Conservation (phyloP, 2,113 vertebrate species). For the Marmota flaviventris region DNA sequence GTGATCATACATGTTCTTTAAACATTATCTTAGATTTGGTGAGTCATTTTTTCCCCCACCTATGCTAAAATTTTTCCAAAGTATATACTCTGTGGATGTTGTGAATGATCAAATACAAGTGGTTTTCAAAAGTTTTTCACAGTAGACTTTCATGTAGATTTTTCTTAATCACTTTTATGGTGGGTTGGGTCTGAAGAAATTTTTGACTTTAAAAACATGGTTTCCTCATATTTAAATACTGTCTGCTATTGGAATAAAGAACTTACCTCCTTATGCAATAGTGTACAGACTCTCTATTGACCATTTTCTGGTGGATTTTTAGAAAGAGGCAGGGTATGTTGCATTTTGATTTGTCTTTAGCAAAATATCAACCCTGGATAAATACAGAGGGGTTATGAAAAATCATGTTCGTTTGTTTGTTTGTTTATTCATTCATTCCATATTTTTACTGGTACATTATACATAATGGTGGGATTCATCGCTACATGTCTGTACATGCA, state of each 20-base stretch:
- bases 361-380: neutral
- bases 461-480: no score
- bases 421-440: no score
- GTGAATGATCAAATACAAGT: constrained; percentile 30
- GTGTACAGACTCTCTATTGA: neutral
- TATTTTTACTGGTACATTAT: no score
- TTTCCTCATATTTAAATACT: neutral
- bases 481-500: no score
- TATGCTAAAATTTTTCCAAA: neutral
- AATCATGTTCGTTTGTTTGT: neutral
- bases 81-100: neutral
- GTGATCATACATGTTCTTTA: neutral
- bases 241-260: neutral
- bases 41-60: neutral
- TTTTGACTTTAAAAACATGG: neutral
- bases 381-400: neutral
- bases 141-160: neutral
- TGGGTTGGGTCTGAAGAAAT: constrained; percentile 8
- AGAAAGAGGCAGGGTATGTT: constrained; percentile 29
- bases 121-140: constrained; percentile 23
- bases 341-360: constrained; percentile 51
- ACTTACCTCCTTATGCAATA: neutral
- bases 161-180: constrained; percentile 44
- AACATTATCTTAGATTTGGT: neutral
- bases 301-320: constrained; percentile 22